Evolutionary conservation across 2,888 invertebrate genomes (phyloP).

Genomic region (Phengaris arion): DNA sequence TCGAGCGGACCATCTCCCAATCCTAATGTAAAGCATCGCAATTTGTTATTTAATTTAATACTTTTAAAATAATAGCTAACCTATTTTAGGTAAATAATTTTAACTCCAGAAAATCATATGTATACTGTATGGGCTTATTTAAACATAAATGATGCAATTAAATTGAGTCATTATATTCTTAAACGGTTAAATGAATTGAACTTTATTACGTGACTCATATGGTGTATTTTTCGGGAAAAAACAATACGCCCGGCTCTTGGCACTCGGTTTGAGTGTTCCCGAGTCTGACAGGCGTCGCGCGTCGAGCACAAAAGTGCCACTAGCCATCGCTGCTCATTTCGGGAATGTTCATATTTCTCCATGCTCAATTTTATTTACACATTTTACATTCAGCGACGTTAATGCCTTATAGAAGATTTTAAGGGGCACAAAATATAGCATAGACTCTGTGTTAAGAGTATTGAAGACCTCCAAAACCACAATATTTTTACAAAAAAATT

Average conservation of each 20-base stretch:
- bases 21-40: background rate
- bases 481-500: no score
- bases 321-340: conserved; percentile 34
- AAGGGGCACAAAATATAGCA: background rate
- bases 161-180: conserved; percentile 1
- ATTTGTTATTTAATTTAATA: background rate
- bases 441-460: no score
- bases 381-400: background rate
- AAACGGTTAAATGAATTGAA: background rate
- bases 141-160: conserved; percentile 13
- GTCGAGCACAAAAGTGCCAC: conserved; percentile 31
- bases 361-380: conserved; percentile 23
- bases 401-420: background rate
- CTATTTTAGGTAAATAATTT: background rate
- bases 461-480: no score
- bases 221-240: conserved; percentile 27
- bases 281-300: conserved; percentile 28
- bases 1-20: background rate
- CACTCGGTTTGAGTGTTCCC: conserved; percentile 32
- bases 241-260: conserved; percentile 28
- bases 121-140: background rate
- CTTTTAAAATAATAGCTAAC: no score
- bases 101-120: background rate
- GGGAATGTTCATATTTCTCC: conserved; percentile 31
- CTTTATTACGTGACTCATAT: background rate